A percentile compares a stretch with the other conserved stretches of the same genome.
phyloP scores from a whole-genome alignment of 1,140 invertebrate genomes.

The Anastatus disparis region DNA sequence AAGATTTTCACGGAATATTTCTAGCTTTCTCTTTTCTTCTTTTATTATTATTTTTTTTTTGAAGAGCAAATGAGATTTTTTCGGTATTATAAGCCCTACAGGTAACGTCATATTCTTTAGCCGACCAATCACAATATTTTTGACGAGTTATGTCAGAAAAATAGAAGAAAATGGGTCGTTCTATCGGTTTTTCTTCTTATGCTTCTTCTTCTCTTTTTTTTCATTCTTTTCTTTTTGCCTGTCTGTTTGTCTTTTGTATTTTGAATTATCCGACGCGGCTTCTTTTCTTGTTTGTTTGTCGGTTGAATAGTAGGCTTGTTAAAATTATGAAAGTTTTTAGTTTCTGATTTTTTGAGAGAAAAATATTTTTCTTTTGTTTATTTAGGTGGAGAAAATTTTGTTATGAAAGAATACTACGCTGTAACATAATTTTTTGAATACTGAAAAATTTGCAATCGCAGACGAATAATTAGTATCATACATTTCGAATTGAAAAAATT shows the following conservation, averaged over 20 bases:
- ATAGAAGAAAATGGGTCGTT: conserved; percentile 34
- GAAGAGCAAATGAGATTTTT: conserved; percentile 26
- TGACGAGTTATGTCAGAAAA: conserved; percentile 64
- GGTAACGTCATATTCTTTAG: conserved; percentile 62
- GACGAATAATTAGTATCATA: no score
- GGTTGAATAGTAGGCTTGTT: conserved; percentile 29
- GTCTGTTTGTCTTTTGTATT: conserved; percentile 38
- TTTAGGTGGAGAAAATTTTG: conserved; percentile 12
- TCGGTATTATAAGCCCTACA: conserved; percentile 43
- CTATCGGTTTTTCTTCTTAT: conserved; percentile 42
- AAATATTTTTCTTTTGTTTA: conserved; percentile 24
- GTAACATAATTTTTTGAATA: neutral
- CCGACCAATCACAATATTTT: conserved; percentile 68
- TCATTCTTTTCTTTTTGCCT: conserved; percentile 1
- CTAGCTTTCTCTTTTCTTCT: conserved; percentile 5
- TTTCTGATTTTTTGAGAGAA: conserved; percentile 32
- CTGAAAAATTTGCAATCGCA: no score
- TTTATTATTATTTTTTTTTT: conserved; percentile 10
- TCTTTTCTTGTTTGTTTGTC: conserved; percentile 29
- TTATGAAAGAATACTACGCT: neutral
- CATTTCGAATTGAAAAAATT: neutral
- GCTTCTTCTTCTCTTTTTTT: conserved; percentile 38
- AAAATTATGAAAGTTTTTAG: conserved; percentile 39
- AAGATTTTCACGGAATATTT: conserved; percentile 29
- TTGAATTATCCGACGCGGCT: conserved; percentile 10